phyloP scores from a whole-genome alignment of 2,888 invertebrate genomes.

The Caenorhabditis sulstoni region DNA sequence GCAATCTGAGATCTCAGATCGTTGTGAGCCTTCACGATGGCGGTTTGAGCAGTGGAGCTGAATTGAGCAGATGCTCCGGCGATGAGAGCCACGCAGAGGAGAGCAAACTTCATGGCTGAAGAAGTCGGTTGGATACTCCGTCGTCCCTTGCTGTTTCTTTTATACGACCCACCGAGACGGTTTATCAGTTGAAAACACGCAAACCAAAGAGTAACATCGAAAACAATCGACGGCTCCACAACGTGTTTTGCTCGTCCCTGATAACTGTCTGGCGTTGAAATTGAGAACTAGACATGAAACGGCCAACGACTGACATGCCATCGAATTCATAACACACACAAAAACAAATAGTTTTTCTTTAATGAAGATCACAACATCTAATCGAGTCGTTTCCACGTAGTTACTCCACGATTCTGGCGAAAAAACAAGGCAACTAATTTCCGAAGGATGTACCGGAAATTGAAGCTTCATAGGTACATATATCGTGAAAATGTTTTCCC shows the following conservation, averaged over 20 bases:
- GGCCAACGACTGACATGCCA: neutral
- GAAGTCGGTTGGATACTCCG: no score
- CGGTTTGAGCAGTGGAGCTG: slow-evolving; percentile 30
- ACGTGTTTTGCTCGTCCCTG: neutral
- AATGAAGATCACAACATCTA: no score
- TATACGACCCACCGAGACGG: neutral
- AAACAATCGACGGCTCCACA: neutral
- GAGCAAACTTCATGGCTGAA: slow-evolving; percentile 21
- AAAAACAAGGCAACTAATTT: no score
- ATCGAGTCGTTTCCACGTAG: no score
- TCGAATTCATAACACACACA: no score
- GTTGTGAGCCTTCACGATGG: slow-evolving; percentile 43
- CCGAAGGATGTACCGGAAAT: no score
- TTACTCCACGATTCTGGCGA: no score
- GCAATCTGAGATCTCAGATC: slow-evolving; percentile 42
- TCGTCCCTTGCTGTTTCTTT: no score
- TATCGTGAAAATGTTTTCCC: no score
- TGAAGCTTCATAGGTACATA: no score
- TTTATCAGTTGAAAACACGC: neutral
- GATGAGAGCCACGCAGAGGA: slow-evolving; percentile 24
- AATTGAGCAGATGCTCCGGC: slow-evolving; percentile 39
- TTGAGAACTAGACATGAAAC: neutral
- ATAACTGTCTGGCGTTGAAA: neutral
- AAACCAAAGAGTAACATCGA: neutral
- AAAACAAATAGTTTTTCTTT: no score